Base-by-base conservation (phyloP, 2,113 vertebrate species). In the Capreolus pygargus region DNA sequence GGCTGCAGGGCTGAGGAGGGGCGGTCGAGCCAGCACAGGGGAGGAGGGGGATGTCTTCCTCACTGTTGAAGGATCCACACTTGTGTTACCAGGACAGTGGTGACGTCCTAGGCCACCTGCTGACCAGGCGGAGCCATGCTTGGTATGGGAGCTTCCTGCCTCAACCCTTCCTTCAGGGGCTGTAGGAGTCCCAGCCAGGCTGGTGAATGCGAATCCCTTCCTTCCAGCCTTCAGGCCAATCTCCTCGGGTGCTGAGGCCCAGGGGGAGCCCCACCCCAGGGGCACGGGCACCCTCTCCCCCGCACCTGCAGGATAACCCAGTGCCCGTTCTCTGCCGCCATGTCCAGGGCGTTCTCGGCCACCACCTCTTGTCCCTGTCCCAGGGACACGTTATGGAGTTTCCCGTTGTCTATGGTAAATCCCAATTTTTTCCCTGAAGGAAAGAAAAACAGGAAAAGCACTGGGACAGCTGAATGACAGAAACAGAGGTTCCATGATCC, bases 291-390 rank as follows among this genome's bases (percentile, higher is more conserved):
- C 4, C 54, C 14, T 25, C 19, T 11, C 21, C 60, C 21, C 16
- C 33, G 0, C 82, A 99, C 99, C 99, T 99, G 99, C 85, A 99
- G 98, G 50, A 99, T 99, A 97, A 99, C 99, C 99, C 99, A 99
- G 97, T 99, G 99, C 1, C 99, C 99, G 4, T 93, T 86, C 3
- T 17, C 45, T 0, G 99, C 99, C 0, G 99, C 99, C 95, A 98
- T 54, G 0, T 99, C 98, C 95, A 99, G 98, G 0, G 99, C 99
- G 0, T 36, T 55, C 96, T 99, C 99, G 0, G 99, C 99, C 91
- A 99, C 98, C 0, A 91, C 89, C 95, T 99, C 99, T 84, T 99
- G 99, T 25, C 99, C 99, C 97, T 99, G 99, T 30, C 99, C 99
- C 98, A 99, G 97, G 0, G 98, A 99, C 50, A 99, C 98, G 0